phyloP scores from a whole-genome alignment of 2,113 vertebrate genomes.

The Perca flavescens region DNA sequence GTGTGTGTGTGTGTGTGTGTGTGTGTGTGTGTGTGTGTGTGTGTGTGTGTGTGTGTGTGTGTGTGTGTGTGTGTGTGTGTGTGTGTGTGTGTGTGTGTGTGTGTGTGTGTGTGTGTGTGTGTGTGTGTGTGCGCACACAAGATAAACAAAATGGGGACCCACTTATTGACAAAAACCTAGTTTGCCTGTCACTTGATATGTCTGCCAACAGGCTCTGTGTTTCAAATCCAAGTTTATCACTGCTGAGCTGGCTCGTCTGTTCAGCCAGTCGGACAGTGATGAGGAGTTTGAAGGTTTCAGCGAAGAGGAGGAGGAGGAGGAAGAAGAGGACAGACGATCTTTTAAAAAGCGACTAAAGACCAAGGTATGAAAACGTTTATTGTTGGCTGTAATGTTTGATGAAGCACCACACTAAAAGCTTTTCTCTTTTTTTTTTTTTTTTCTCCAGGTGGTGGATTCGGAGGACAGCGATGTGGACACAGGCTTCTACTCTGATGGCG shows the following conservation, averaged over 20 bases:
- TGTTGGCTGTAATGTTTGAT: neutral
- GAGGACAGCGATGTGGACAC: slow-evolving; percentile 78
- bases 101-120: too few species aligned
- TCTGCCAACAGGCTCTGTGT: slow-evolving; percentile 75
- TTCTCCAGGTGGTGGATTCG: slow-evolving; percentile 74
- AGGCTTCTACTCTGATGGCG: slow-evolving; percentile 83
- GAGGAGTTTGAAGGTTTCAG: slow-evolving; percentile 92
- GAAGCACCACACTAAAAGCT: neutral
- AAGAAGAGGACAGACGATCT: slow-evolving; percentile 66
- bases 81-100: too few species aligned
- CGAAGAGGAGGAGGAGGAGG: slow-evolving; percentile 53
- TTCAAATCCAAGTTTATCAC: slow-evolving; percentile 89
- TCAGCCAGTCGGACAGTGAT: slow-evolving; percentile 93
- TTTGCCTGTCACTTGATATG: neutral
- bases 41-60: too few species aligned
- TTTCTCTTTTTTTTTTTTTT: neutral
- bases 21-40: too few species aligned
- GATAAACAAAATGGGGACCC: neutral
- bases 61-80: too few species aligned
- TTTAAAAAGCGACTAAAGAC: slow-evolving; percentile 61
- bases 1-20: too few species aligned
- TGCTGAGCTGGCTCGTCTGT: slow-evolving; percentile 88
- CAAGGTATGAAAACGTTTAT: slow-evolving; percentile 57
- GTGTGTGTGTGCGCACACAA: too few species aligned
- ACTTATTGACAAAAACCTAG: neutral